Conservation (phyloP, 2,797 vertebrate species). For the Fistularia commersonii region DNA sequence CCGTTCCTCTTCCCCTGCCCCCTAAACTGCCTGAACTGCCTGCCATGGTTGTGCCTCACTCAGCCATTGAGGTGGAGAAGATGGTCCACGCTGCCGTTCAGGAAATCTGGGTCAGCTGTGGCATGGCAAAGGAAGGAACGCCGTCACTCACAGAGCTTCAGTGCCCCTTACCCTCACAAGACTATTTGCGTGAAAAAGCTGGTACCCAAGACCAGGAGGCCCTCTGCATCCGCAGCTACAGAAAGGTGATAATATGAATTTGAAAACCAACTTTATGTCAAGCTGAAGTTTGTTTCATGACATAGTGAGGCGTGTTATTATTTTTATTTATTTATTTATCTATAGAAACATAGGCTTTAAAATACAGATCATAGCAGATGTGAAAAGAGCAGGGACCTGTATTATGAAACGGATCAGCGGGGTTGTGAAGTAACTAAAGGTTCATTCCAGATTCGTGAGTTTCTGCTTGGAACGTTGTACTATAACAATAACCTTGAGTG, state of each 20-base stretch:
- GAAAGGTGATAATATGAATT: conserved; percentile 74
- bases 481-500: too few relatives aligned
- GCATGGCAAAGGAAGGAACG: conserved; percentile 73
- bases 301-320: too few relatives aligned
- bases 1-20: conserved; percentile 70
- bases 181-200: conserved; percentile 66
- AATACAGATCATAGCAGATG: too few relatives aligned
- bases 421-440: too few relatives aligned
- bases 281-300: too few relatives aligned
- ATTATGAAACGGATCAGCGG: too few relatives aligned
- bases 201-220: conserved; percentile 77
- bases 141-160: conserved; percentile 48
- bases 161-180: conserved; percentile 65
- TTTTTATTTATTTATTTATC: too few relatives aligned
- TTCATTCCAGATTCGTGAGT: too few relatives aligned
- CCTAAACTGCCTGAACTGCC: conserved; percentile 82
- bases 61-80: conserved; percentile 81
- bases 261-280: too few relatives aligned
- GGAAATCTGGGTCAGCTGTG: conserved; percentile 88
- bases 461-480: too few relatives aligned
- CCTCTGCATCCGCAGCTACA: conserved; percentile 84
- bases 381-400: too few relatives aligned
- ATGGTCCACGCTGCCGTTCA: conserved; percentile 83
- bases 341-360: too few relatives aligned
- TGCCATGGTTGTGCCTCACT: conserved; percentile 87